Conservation (phyloP, 2,797 vertebrate genomes). For the Sebastes miniatus region DNA sequence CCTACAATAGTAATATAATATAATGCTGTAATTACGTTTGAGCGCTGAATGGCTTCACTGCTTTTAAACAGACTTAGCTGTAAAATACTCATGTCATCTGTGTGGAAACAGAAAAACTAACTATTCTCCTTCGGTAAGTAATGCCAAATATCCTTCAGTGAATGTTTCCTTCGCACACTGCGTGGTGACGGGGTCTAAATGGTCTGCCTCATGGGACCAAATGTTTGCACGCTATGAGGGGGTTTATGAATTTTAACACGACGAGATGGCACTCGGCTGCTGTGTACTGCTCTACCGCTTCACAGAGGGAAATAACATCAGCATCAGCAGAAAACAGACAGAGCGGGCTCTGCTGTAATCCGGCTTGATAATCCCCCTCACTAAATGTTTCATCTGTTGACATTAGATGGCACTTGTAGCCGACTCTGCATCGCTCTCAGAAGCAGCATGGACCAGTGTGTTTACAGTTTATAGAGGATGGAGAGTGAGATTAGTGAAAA, state of each 20-base stretch:
- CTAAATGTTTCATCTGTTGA: conserved; percentile 54
- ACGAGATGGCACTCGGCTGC: background rate
- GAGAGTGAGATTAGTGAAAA: background rate
- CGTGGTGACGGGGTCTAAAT: background rate
- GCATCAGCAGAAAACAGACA: conserved; percentile 12
- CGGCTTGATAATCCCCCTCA: conserved; percentile 14
- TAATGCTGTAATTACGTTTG: background rate
- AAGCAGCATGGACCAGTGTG: conserved; percentile 15
- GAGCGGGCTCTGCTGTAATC: conserved; percentile 22
- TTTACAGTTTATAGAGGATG: conserved; percentile 18
- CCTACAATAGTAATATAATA: background rate
- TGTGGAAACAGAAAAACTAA: background rate
- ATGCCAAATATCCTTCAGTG: background rate
- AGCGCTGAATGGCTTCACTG: background rate
- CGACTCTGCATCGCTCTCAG: background rate
- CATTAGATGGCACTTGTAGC: conserved; percentile 26
- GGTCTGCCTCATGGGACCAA: background rate
- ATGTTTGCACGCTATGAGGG: conserved; percentile 14
- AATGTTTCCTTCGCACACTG: background rate
- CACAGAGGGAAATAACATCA: conserved; percentile 16
- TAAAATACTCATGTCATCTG: background rate
- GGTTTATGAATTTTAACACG: conserved; percentile 24
- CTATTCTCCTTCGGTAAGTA: background rate
- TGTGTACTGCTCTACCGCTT: background rate
- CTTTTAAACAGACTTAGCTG: background rate